These are phyloP conservation scores for Drosophila eugracilis DNA, from an alignment of 1,140 invertebrate species.

Conservation along the genomic window DNA sequence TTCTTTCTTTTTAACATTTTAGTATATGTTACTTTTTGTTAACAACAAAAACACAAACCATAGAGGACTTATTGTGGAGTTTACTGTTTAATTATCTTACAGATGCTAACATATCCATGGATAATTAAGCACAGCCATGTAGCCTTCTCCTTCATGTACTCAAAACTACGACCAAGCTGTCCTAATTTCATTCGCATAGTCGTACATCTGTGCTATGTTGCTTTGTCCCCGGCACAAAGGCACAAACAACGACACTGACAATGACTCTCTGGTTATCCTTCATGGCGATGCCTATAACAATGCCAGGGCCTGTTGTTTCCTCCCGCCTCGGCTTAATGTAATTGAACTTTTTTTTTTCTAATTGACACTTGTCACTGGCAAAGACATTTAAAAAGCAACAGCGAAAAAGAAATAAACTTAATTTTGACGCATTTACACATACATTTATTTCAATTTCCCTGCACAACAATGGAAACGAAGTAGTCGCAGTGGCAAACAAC, in stretches of 20 bases:
- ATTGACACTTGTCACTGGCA: slow-evolving; percentile 81
- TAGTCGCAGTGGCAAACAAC: slow-evolving; percentile 30
- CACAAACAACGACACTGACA: slow-evolving; percentile 43
- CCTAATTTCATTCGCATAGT: slow-evolving; percentile 17
- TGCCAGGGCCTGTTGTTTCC: slow-evolving; percentile 22
- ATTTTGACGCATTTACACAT: slow-evolving; percentile 84
- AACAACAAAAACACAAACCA: no score
- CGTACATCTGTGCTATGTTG: not conserved
- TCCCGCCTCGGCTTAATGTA: slow-evolving; percentile 58
- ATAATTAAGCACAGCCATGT: not conserved
- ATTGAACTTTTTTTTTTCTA: slow-evolving; percentile 84
- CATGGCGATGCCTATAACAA: slow-evolving; percentile 35
- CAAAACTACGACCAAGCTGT: slow-evolving; percentile 27
- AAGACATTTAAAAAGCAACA: slow-evolving; percentile 67
- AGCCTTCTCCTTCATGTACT: not conserved
- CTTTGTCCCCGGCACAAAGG: slow-evolving; percentile 34
- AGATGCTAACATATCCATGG: not conserved
- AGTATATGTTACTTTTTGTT: no score
- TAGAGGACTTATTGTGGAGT: no score
- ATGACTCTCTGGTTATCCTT: slow-evolving; percentile 33
- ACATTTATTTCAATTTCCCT: slow-evolving; percentile 84
- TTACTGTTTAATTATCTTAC: no score
- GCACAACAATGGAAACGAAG: slow-evolving; percentile 57
- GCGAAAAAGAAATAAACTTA: slow-evolving; percentile 68
- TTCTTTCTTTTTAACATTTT: no score